Evolutionary conservation across 2,797 vertebrate genomes (phyloP), one percentile per base, ranked within the genome.

Genomic region (Melanotaenia trifasciata): DNA sequence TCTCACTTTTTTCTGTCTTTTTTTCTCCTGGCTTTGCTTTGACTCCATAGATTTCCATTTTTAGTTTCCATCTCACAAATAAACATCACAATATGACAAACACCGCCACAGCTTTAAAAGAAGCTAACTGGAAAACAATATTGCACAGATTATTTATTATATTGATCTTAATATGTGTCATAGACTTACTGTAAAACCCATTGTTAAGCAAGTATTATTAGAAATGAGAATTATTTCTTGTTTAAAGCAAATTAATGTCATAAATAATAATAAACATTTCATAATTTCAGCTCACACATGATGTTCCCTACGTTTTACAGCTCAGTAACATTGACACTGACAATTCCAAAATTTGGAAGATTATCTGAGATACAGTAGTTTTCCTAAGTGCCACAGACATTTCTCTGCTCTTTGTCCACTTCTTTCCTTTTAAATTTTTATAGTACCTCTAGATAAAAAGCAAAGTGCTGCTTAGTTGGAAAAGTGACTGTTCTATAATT

Each of bases 401-500:
- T 43, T 26, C n/a, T 50, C 28, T 30, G 30, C 53, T 62, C 67
- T 2, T 30, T 40, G 24, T 67, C 61, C 33, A 14, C 45, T 79
- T 70, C 33, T 72, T 63, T 67, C 33, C 18, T 62, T 35, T 70
- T 71, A 69, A n/a, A 33, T 61, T 69, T 66, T 53, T 10, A 72
- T 43, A 69, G 33, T 65, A 58, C 22, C 24, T 47, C 57, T 26
- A 36, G 9, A 40, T 68, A 13, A 77, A 74, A 73, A 47, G 12
- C n/a, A 65, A 69, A 76, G 30, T 45, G 22, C 26, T 35, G 38
- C 64, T 79, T 56, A 28, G 43, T 36, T 64, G 68, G 53, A 65
- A 74, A 74, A 63, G 32, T 3, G 67, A 47, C 63, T 60, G 9
- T 62, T 74, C 64, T 75, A 70, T 53, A 56, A 59, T 66, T 67